Percentiles rank a stretch among this genome's conserved stretches.
These are phyloP conservation scores for Arrhamphus sclerolepis DNA, from an alignment of 2,797 vertebrate species.

Conservation along the genomic window DNA sequence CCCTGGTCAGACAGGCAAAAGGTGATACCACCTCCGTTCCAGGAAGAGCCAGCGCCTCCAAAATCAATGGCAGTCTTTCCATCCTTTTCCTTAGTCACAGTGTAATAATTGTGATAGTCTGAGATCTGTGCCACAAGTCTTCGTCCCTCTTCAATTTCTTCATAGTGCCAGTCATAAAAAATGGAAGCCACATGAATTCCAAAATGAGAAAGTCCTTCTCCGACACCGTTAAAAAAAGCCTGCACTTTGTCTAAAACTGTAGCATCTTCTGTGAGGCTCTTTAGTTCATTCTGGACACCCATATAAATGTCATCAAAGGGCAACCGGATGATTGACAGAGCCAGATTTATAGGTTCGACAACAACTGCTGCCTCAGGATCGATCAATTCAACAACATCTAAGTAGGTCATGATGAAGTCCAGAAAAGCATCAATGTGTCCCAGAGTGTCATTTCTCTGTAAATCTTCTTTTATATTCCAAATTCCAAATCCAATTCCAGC, in stretches of 20 bases:
- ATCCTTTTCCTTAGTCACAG: background rate
- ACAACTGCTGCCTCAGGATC: conserved; percentile 36
- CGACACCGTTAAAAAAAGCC: conserved; percentile 1
- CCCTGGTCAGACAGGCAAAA: conserved; percentile 54
- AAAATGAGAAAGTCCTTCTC: background rate
- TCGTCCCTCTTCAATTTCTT: conserved; percentile 48
- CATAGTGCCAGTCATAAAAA: conserved; percentile 39
- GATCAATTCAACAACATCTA: conserved; percentile 25
- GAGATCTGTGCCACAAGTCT: conserved; percentile 47
- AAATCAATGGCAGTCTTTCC: conserved; percentile 46
- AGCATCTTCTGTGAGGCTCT: conserved; percentile 31
- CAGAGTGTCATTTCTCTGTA: conserved; percentile 9
- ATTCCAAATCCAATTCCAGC: conserved; percentile 54
- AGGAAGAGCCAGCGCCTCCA: conserved; percentile 27
- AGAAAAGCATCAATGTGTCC: conserved; percentile 32
- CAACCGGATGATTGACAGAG: conserved; percentile 35
- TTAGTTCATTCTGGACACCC: conserved; percentile 32
- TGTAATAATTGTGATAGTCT: conserved; percentile 53
- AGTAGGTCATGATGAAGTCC: rapidly evolving
- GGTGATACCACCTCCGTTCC: conserved; percentile 54
- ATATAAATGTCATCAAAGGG: conserved; percentile 46
- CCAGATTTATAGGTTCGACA: conserved; percentile 22
- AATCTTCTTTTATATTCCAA: conserved; percentile 23
- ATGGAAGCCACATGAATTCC: background rate
- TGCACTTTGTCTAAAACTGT: conserved; percentile 28